Conservation (phyloP, 2,888 invertebrate genomes). For the Plemyria rubiginata region DNA sequence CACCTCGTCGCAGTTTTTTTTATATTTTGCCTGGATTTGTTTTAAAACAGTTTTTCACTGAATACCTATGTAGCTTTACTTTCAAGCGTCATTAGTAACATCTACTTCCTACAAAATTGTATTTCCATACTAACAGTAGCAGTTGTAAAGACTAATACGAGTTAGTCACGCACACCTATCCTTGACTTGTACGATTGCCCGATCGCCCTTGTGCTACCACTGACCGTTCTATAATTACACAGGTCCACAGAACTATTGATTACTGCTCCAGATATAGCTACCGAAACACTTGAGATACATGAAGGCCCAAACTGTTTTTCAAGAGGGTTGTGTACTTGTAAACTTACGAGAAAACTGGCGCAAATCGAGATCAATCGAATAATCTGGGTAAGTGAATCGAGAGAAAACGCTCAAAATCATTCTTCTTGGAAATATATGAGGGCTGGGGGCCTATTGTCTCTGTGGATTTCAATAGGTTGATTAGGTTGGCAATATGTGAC, state of each 20-base stretch:
- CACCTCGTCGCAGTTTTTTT: too few species aligned
- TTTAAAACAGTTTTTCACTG: neutral
- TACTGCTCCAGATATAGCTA: conserved; percentile 53
- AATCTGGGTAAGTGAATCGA: neutral
- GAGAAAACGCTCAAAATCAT: too few species aligned
- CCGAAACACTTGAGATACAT: conserved; percentile 48
- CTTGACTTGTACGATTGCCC: conserved; percentile 47
- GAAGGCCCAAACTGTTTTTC: conserved; percentile 10
- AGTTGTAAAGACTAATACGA: conserved; percentile 42
- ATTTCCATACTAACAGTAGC: neutral
- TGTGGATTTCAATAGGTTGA: too few species aligned
- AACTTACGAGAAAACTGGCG: neutral
- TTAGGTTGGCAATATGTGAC: too few species aligned
- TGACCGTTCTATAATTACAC: conserved; percentile 50
- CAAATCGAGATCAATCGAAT: neutral
- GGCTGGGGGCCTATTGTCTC: too few species aligned
- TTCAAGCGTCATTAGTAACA: neutral
- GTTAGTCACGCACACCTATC: conserved; percentile 59
- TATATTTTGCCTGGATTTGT: too few species aligned
- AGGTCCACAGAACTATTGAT: conserved; percentile 60
- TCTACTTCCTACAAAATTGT: conserved; percentile 1
- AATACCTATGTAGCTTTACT: neutral
- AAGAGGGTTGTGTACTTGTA: neutral
- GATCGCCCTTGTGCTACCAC: conserved; percentile 52
- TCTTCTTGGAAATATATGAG: too few species aligned